Percentiles rank a stretch among this genome's conserved stretches.
phyloP scores from a whole-genome alignment of 2,888 invertebrate species.

The Hypselothyrea guttata region DNA sequence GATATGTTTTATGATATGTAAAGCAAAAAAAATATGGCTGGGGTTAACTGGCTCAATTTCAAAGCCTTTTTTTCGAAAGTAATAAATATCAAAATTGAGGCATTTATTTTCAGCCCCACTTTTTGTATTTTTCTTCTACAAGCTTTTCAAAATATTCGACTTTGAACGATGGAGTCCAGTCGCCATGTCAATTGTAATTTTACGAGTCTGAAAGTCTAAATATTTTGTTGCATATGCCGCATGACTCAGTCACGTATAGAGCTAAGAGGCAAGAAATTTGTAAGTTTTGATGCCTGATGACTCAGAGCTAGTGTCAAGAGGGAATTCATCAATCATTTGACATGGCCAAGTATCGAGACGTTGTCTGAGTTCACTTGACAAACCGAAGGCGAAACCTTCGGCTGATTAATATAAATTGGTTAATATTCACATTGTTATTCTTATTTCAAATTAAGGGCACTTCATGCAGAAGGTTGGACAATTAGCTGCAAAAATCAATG shows the following conservation, averaged over 20 bases:
- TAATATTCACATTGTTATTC: constrained; percentile 21
- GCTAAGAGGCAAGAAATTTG: too few relatives aligned
- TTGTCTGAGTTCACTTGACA: constrained; percentile 4
- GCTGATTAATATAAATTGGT: constrained; percentile 66
- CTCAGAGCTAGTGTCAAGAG: constrained; percentile 35
- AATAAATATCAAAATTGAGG: constrained; percentile 38
- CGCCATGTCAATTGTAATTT: constrained; percentile 61
- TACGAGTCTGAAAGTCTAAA: constrained; percentile 44
- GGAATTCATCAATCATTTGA: constrained; percentile 59
- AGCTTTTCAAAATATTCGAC: constrained; percentile 48
- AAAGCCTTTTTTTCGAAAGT: constrained; percentile 45
- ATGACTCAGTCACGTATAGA: constrained; percentile 11
- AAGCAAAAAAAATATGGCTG: too few relatives aligned
- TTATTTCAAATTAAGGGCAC: constrained; percentile 17
- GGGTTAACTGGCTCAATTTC: constrained; percentile 24
- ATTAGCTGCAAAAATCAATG: constrained; percentile 35
- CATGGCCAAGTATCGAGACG: constrained; percentile 19
- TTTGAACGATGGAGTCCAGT: constrained; percentile 50
- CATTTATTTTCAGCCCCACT: constrained; percentile 10
- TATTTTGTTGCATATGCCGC: constrained; percentile 44
- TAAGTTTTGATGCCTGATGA: constrained; percentile 15
- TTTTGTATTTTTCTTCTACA: constrained; percentile 29
- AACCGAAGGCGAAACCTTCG: constrained; percentile 19
- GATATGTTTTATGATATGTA: constrained; percentile 69
- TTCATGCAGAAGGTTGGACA: constrained; percentile 26